Evolutionary conservation across 2,888 invertebrate genomes (phyloP), one percentile per base, ranked within the genome.

Genomic region (Xanthostigma xanthostigma): DNA sequence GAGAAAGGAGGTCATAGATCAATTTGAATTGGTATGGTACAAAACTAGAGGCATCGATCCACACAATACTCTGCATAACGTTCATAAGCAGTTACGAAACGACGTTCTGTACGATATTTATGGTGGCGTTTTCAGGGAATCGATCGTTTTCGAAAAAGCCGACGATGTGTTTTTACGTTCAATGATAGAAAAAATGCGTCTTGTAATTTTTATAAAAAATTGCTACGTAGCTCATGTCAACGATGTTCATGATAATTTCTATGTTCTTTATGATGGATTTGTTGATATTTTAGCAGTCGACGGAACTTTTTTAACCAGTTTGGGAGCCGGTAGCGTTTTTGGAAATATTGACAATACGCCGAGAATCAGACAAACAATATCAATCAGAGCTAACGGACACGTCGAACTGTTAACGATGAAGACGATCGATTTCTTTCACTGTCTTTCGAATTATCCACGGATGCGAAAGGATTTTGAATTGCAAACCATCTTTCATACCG

Each of bases 241-340:
- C 39, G 55, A 57, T 41, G 48, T 57, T 17, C 49, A 50, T 33
- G 41, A 37, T 8, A 48, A 55, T 33, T 49, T 55, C 10, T 53
- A 51, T 40, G 50, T 57, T n/a, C 12, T 57, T 9, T 49, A 50
- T 13, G 49, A 49, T 13, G 57, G 57, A 3, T 49, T 48, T 14
- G 54, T 54, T 2, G 56, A 57, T 36, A 52, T 57, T 8, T 47
- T 55, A 8, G 54, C 54, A n/a, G 52, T 55, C 1, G 55, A 54
- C 45, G 56, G 56, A 12, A 53, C 50, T 9, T 44, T 53, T 12
- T 42, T 55, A 6, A 49, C 53, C 17, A 52, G 50, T 2, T 44
- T 57, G 9, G 37, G 36, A 13, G 14, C 48, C 9, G 56, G 55
- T 5, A 50, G 55, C 12, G 52, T 57, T 33, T 55, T 57, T 41